Evolutionary conservation across 2,888 invertebrate species (phyloP).

Genomic region (Flexamia atlantica): DNA sequence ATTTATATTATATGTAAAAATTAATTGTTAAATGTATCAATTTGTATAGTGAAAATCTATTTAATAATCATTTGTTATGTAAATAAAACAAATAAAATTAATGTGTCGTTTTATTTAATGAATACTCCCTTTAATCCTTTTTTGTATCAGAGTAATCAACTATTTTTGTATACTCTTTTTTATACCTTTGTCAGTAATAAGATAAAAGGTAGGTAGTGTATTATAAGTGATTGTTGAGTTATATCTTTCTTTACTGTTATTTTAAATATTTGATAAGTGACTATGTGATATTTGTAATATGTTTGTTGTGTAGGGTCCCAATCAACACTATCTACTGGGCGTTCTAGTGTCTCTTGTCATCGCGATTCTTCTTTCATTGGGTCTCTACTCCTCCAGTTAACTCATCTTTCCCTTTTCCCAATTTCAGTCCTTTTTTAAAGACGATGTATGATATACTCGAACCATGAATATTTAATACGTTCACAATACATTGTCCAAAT

Average conservation of each 20-base stretch:
- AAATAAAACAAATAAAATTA: too few relatives aligned
- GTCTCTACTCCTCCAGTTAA: constrained; percentile 49
- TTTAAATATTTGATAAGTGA: neutral
- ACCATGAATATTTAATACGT: neutral
- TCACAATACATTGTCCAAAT: constrained; percentile 2
- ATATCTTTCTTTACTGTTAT: neutral
- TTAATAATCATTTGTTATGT: too few relatives aligned
- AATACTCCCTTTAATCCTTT: too few relatives aligned
- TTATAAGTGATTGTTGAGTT: too few relatives aligned
- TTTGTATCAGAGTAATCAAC: too few relatives aligned
- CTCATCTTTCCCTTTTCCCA: neutral
- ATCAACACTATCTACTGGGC: constrained; percentile 50
- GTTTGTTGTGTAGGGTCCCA: constrained; percentile 47
- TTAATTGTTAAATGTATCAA: too few relatives aligned
- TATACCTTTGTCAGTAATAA: too few relatives aligned
- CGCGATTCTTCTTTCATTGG: constrained; percentile 53
- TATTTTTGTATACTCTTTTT: too few relatives aligned
- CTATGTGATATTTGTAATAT: neutral
- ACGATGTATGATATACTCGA: neutral
- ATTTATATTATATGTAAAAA: too few relatives aligned
- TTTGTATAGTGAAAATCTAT: too few relatives aligned
- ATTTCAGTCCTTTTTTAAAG: neutral
- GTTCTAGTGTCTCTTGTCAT: constrained; percentile 50
- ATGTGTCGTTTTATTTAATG: too few relatives aligned
- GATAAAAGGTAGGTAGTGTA: too few relatives aligned